These are phyloP conservation scores for Corbicula japonica DNA, from an alignment of 2,888 invertebrate genomes.

Conservation along the genomic window DNA sequence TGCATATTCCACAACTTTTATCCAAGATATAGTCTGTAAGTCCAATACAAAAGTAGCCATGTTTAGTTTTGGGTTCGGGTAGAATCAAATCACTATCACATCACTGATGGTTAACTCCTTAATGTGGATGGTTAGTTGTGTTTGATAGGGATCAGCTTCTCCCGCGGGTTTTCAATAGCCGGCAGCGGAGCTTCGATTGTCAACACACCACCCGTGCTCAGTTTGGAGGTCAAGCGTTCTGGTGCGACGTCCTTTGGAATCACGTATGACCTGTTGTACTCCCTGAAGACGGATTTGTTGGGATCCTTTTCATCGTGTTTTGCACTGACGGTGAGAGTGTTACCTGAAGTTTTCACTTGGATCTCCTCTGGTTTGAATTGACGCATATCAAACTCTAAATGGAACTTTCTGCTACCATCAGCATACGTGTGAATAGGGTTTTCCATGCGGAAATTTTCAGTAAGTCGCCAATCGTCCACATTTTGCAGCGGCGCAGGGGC, in stretches of 20 bases:
- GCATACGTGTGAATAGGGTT: slow-evolving; percentile 76
- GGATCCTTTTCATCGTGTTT: slow-evolving; percentile 99
- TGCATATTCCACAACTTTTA: too few relatives aligned
- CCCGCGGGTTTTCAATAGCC: slow-evolving; percentile 90
- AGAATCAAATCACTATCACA: background rate
- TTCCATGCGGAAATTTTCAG: slow-evolving; percentile 78
- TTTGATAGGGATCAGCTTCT: slow-evolving; percentile 93
- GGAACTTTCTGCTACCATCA: slow-evolving; percentile 94
- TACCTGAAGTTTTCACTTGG: slow-evolving; percentile 99
- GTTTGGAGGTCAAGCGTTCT: slow-evolving; percentile 97
- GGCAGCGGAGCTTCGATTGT: slow-evolving; percentile 99
- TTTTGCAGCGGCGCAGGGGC: slow-evolving; percentile 41
- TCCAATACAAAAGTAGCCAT: too few relatives aligned
- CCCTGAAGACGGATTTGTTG: slow-evolving; percentile 98
- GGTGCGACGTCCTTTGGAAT: slow-evolving; percentile 98
- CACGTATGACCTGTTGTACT: slow-evolving; percentile 99
- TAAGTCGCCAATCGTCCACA: slow-evolving; percentile 69
- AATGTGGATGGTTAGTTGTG: slow-evolving; percentile 62
- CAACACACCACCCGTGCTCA: slow-evolving; percentile 98
- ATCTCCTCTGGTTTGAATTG: slow-evolving; percentile 98
- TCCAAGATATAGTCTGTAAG: too few relatives aligned
- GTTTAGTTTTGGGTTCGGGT: too few relatives aligned
- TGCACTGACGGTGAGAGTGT: slow-evolving; percentile 96
- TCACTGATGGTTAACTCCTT: background rate
- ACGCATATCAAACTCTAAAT: slow-evolving; percentile 98